Conservation (phyloP, 2,888 invertebrate species). For the Campopleginae sp. region DNA sequence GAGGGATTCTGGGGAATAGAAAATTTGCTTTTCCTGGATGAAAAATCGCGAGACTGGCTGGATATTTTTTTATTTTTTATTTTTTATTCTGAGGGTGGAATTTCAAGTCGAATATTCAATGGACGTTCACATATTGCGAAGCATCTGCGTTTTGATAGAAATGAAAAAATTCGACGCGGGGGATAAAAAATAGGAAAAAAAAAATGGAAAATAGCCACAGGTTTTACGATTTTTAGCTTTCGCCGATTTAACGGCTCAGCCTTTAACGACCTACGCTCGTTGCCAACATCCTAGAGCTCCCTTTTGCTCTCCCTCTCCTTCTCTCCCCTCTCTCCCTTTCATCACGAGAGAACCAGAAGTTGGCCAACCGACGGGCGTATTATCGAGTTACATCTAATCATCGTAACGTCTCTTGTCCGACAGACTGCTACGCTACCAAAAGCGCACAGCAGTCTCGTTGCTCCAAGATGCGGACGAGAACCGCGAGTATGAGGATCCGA, state of each 20-base stretch:
- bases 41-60: neutral
- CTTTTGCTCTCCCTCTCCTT: slow-evolving; percentile 1
- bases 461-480: neutral
- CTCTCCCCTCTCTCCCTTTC: slow-evolving; percentile 4
- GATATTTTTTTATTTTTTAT: slow-evolving; percentile 16
- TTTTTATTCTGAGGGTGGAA: slow-evolving; percentile 18
- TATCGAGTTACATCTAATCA: slow-evolving; percentile 84
- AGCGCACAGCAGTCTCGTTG: slow-evolving; percentile 38
- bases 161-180: neutral
- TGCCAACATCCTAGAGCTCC: slow-evolving; percentile 74
- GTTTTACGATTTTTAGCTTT: slow-evolving; percentile 81
- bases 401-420: slow-evolving; percentile 82
- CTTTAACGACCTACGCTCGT: slow-evolving; percentile 80
- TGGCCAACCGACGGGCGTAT: slow-evolving; percentile 73
- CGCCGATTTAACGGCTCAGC: slow-evolving; percentile 81
- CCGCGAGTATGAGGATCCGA: neutral
- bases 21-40: neutral
- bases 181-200: slow-evolving; percentile 15
- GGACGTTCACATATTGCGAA: neutral
- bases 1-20: neutral
- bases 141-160: slow-evolving; percentile 15
- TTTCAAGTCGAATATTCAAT: neutral
- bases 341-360: slow-evolving; percentile 52
- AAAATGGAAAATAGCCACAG: slow-evolving; percentile 49
- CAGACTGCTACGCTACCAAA: slow-evolving; percentile 72